Conservation (phyloP, 2,113 vertebrate genomes). For the Marcusenius ussheri region DNA sequence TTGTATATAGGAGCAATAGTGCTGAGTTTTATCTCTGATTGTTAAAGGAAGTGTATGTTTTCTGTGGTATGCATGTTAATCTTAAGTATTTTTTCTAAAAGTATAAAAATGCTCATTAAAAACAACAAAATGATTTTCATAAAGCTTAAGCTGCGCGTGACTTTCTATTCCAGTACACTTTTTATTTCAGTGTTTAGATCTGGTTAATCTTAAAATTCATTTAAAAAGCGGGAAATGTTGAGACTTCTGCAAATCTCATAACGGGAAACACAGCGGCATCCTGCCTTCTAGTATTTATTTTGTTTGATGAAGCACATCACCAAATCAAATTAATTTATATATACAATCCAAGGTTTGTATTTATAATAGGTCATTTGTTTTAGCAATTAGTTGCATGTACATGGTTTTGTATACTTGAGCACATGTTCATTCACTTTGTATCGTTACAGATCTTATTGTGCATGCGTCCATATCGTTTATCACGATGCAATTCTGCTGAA, state of each 20-base stretch:
- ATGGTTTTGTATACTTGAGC: not conserved
- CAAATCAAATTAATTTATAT: not conserved
- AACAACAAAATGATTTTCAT: constrained; percentile 29
- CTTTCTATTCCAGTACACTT: not conserved
- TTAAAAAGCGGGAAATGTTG: not conserved
- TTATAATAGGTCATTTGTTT: not conserved
- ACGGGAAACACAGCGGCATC: not conserved
- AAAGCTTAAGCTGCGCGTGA: not conserved
- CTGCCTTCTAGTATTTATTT: not conserved
- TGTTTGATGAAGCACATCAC: not conserved
- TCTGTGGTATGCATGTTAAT: constrained; percentile 43
- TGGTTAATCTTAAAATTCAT: not conserved
- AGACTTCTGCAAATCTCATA: not conserved
- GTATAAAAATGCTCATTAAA: constrained; percentile 51
- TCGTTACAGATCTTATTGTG: not conserved
- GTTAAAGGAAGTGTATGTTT: constrained; percentile 43
- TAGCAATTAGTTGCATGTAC: not conserved
- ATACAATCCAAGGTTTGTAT: not conserved
- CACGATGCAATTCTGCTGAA: not conserved
- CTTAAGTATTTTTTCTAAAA: constrained; percentile 43
- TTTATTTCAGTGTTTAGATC: not conserved
- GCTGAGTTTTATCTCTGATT: constrained; percentile 45
- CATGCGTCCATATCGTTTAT: not conserved
- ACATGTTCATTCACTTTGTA: not conserved
- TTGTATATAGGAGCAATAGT: constrained; percentile 56